These are phyloP conservation scores for Micrasema longulum DNA, from an alignment of 1,140 invertebrate species.

Conservation along the genomic window DNA sequence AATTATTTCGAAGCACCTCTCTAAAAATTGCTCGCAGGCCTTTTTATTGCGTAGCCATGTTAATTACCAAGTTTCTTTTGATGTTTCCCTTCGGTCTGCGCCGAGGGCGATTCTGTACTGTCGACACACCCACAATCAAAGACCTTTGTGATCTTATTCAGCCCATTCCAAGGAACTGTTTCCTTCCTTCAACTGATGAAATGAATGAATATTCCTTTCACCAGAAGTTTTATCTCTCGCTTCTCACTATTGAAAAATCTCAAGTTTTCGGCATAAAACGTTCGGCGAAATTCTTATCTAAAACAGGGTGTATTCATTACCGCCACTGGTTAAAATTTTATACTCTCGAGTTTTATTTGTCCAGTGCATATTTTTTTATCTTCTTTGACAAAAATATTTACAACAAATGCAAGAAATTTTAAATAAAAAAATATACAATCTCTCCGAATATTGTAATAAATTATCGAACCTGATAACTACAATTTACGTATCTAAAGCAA, in stretches of 20 bases:
- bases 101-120: conserved; percentile 2
- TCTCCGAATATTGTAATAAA: too few species aligned
- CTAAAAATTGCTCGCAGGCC: conserved; percentile 18
- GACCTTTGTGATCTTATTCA: conserved; percentile 20
- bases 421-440: too few species aligned
- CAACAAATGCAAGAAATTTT: too few species aligned
- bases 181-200: conserved; percentile 10
- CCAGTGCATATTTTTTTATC: background rate
- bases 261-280: background rate
- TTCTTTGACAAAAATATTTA: too few species aligned
- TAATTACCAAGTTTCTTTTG: conserved; percentile 38
- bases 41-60: conserved; percentile 37
- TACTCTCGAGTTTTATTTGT: too few species aligned
- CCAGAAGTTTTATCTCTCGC: conserved; percentile 12
- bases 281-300: background rate
- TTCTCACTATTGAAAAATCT: conserved; percentile 6
- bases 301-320: too few species aligned
- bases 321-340: too few species aligned
- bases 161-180: conserved; percentile 32
- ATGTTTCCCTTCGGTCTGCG: conserved; percentile 21
- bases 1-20: conserved; percentile 15
- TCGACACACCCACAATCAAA: conserved; percentile 27
- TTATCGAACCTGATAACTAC: too few species aligned
- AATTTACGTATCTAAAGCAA: too few species aligned
- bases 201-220: conserved; percentile 19